phyloP scores from a whole-genome alignment of 2,888 invertebrate genomes.

The Anthrax anthrax region DNA sequence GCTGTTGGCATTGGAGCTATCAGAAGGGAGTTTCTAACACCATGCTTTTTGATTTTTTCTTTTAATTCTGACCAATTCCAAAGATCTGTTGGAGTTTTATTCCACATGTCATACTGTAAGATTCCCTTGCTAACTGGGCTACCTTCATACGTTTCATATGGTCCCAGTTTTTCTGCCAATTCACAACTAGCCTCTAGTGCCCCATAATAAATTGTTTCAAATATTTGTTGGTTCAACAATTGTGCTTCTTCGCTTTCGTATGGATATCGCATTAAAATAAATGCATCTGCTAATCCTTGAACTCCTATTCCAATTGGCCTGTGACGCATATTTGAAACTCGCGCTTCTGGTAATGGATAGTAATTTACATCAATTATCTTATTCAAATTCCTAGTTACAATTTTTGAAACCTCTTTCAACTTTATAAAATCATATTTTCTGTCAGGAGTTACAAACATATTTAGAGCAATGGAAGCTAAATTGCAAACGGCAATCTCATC shows the following conservation, averaged over 20 bases:
- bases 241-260: constrained; percentile 82
- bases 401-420: constrained; percentile 75
- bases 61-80: constrained; percentile 85
- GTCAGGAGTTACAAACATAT: constrained; percentile 73
- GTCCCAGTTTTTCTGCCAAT: constrained; percentile 66
- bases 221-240: constrained; percentile 83
- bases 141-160: constrained; percentile 84
- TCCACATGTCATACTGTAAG: constrained; percentile 97
- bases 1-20: constrained; percentile 98
- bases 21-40: constrained; percentile 83
- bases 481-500: constrained; percentile 98
- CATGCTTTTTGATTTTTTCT: constrained; percentile 70
- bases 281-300: constrained; percentile 94
- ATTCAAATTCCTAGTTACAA: constrained; percentile 81
- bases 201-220: constrained; percentile 96
- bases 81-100: constrained; percentile 66
- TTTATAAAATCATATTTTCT: constrained; percentile 77
- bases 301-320: constrained; percentile 86
- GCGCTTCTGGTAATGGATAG: constrained; percentile 86
- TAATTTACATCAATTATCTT: constrained; percentile 94
- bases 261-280: constrained; percentile 82
- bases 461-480: constrained; percentile 91
- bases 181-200: constrained; percentile 94
- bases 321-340: constrained; percentile 72
- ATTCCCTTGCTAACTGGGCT: constrained; percentile 90